Conservation (phyloP, 2,888 invertebrate species). For the Muschampia plurimacula region DNA sequence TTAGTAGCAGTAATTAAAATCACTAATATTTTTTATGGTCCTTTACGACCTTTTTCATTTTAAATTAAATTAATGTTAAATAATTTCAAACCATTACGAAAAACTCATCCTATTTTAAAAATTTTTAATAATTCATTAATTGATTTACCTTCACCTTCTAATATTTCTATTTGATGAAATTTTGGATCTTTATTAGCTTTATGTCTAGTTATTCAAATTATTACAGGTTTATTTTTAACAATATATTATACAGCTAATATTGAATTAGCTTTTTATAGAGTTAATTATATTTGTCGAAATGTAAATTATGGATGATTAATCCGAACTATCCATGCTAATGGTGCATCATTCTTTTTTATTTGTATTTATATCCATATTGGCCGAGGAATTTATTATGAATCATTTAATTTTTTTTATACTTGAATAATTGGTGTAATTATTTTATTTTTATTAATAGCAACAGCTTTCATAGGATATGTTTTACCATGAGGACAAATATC, state of each 20-base stretch:
- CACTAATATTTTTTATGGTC: constrained; percentile 52
- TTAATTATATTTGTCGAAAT: constrained; percentile 89
- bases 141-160: constrained; percentile 86
- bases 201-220: constrained; percentile 88
- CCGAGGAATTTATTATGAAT: constrained; percentile 85
- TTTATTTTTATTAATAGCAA: constrained; percentile 88
- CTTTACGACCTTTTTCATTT: constrained; percentile 31
- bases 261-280: constrained; percentile 87
- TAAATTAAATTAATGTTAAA: constrained; percentile 73
- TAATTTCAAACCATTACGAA: constrained; percentile 69
- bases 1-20: constrained; percentile 86
- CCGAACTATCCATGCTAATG: constrained; percentile 89
- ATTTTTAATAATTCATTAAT: constrained; percentile 86
- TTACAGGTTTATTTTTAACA: constrained; percentile 89
- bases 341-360: constrained; percentile 90
- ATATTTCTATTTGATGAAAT: constrained; percentile 89
- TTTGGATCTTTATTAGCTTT: constrained; percentile 88
- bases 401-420: constrained; percentile 81
- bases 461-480: constrained; percentile 92
- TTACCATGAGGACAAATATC: constrained; percentile 93
- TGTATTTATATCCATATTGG: constrained; percentile 89
- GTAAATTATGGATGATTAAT: constrained; percentile 89
- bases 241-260: constrained; percentile 89
- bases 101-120: constrained; percentile 80
- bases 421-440: constrained; percentile 89